A percentile compares a stretch with the other conserved stretches of the same genome.
These are phyloP conservation scores for Halocynthia aurantium DNA, from an alignment of 23 tunicate species.

Conservation along the genomic window DNA sequence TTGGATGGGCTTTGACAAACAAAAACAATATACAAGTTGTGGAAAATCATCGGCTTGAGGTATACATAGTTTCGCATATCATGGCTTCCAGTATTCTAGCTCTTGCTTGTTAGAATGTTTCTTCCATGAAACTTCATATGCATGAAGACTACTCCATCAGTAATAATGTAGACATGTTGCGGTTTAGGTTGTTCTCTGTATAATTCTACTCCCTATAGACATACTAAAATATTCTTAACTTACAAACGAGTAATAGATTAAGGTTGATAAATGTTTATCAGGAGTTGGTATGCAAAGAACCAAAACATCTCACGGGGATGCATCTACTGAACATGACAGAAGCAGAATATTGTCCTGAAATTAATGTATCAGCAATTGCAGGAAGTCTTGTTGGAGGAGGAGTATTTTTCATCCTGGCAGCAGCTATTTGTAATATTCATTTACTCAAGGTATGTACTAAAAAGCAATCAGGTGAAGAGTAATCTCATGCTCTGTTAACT, in stretches of 20 bases:
- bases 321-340: constrained; percentile 10
- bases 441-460: constrained; percentile 31
- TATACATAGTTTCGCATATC: background rate
- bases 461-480: background rate
- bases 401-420: constrained; percentile 13
- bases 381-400: constrained; percentile 41
- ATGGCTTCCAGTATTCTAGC: too few species aligned
- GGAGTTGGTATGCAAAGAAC: constrained; percentile 23
- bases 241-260: too few species aligned
- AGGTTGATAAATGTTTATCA: background rate
- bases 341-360: constrained; percentile 34
- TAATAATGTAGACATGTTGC: too few species aligned
- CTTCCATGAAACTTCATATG: too few species aligned
- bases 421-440: constrained; percentile 2
- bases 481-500: background rate
- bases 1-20: constrained; percentile 56
- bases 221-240: too few species aligned
- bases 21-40: constrained; percentile 13
- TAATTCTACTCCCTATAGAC: too few species aligned
- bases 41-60: constrained; percentile 37
- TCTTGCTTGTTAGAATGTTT: too few species aligned
- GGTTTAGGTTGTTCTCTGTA: too few species aligned
- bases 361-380: constrained; percentile 15
- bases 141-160: too few species aligned
- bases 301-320: constrained; percentile 6